These are phyloP conservation scores for Hippopotamyrus pictus DNA, from an alignment of 2,797 vertebrate species.

Conservation along the genomic window DNA sequence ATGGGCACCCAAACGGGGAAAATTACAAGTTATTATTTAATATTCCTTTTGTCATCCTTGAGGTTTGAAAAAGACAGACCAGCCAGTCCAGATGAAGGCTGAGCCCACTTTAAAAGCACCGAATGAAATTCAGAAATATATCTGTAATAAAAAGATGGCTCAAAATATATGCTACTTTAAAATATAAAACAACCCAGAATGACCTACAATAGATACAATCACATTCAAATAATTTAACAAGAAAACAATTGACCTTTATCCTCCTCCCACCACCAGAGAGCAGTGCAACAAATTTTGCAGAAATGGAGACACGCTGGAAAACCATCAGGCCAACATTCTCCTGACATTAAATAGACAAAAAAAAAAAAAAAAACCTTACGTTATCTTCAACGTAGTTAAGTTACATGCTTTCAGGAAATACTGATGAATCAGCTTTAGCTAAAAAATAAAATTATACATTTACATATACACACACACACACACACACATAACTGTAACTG, in stretches of 20 bases:
- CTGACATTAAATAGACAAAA: background rate
- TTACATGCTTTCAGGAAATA: background rate
- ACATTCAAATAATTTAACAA: slow-evolving; percentile 29
- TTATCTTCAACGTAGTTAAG: background rate
- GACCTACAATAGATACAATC: background rate
- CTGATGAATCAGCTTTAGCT: background rate
- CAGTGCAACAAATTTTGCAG: slow-evolving; percentile 35
- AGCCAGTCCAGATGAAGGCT: background rate
- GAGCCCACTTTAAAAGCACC: background rate
- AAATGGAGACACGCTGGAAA: slow-evolving; percentile 9
- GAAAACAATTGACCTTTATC: background rate
- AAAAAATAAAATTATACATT: background rate
- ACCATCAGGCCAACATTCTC: background rate
- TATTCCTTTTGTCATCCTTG: background rate
- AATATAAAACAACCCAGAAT: slow-evolving; percentile 27
- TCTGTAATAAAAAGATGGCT: background rate
- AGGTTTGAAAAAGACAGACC: background rate
- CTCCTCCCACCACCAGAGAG: slow-evolving; percentile 41
- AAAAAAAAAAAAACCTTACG: background rate
- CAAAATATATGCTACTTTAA: background rate
- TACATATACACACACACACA: no score
- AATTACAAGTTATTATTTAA: background rate
- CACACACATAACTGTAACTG: background rate
- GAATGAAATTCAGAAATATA: background rate
- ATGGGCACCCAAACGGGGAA: background rate